Base-by-base conservation (phyloP, 1,140 invertebrate species). In the Macrostomum lignano region DNA sequence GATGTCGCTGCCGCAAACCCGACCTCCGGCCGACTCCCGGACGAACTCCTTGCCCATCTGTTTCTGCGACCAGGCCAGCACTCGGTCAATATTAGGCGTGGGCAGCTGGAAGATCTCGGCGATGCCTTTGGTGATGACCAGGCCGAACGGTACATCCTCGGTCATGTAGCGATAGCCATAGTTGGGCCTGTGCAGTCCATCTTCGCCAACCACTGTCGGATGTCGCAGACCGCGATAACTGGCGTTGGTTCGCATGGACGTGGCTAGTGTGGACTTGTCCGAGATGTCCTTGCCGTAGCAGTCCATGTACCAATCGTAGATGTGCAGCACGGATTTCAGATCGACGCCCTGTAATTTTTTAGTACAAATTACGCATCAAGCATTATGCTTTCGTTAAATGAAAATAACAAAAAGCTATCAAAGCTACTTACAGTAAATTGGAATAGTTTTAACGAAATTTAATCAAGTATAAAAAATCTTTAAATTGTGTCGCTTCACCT, bases 1-100 rank as follows among this genome's bases (percentile, higher is more conserved):
- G 2, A 51, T 25, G 31, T 49, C 39, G 29, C 41, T 42, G 15
- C 47, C 49, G n/a, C 28, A 40, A 17, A 51, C 23, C 41, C 47
- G 37, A 2, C 45, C 44, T n/a, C n/a, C n/a, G n/a, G n/a, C n/a
- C n/a, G n/a, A n/a, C 17, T 43, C 42, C 3, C 45, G 40, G 5
- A 51, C 21, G 35, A 44, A 48, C 23, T 43, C 42, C 30, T 49
- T 49, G 6, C 42, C 44, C 25, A 45, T 36, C 28, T 46, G 45
- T 21, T 41, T 33, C 38, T 51, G 49, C 13, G 39, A 42, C 49
- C 49, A 51, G 14, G 31, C 14, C 7, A 51, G 30, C 7, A 51
- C 33, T 11, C 36, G 35, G 34, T 49, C 45, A 31, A 36, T 40
- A 10, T 24, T 30, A 0, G 47, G 47, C 0, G 39, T 43, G 17